Conservation (phyloP, 53 echinoderm and acorn worm genomes). For the Actinopyga echinites region DNA sequence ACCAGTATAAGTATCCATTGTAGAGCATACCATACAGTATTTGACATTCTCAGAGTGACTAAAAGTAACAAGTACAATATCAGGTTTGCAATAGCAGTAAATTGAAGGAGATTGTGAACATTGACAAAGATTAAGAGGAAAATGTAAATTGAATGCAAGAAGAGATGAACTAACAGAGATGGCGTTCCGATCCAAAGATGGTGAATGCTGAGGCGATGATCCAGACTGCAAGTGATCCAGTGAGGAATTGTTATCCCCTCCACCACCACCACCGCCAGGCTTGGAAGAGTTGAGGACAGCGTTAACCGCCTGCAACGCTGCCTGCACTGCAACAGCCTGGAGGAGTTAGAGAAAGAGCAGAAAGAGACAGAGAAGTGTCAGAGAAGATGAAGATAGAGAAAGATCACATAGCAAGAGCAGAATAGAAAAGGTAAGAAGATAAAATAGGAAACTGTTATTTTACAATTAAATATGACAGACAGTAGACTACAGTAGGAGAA, state of each 20-base stretch:
- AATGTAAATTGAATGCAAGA: conserved; percentile 38
- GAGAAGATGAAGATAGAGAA: conserved; percentile 6
- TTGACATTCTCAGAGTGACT: conserved; percentile 11
- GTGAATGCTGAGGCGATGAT: conserved; percentile 35
- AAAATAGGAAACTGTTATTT: not conserved
- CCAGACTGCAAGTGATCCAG: conserved; percentile 23
- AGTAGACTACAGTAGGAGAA: conserved; percentile 24
- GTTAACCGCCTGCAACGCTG: conserved; percentile 85
- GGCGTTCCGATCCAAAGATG: conserved; percentile 73
- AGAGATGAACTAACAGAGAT: conserved; percentile 87
- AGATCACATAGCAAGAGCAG: not conserved
- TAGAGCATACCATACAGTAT: not conserved
- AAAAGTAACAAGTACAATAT: conserved; percentile 70
- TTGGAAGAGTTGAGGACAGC: conserved; percentile 79
- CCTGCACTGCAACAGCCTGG: conserved; percentile 89
- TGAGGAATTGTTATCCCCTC: conserved; percentile 39
- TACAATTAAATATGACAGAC: not conserved
- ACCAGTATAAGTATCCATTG: too few species aligned
- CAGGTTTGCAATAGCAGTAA: conserved; percentile 77
- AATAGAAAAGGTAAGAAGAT: not conserved
- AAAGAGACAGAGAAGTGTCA: conserved; percentile 8
- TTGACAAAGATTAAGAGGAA: conserved; percentile 29
- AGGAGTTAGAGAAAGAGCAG: conserved; percentile 25
- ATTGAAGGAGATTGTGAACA: conserved; percentile 58
- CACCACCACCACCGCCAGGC: conserved; percentile 51